Evolutionary conservation across 2,113 vertebrate species (phyloP), one percentile per base, ranked within the genome.

Genomic region (Pseudorectes ferrugineus): DNA sequence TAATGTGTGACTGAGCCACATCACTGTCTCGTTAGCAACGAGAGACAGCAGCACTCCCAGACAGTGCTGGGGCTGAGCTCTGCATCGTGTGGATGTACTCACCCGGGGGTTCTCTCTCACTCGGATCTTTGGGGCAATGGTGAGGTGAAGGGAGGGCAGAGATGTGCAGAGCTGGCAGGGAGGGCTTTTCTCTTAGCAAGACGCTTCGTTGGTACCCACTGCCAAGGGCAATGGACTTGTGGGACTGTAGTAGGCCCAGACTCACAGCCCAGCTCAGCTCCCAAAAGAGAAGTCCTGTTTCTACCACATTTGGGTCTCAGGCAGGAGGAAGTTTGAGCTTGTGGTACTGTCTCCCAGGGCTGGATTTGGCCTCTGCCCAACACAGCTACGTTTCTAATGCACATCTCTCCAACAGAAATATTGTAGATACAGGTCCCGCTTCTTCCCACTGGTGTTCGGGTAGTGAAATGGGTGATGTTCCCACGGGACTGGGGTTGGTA

Each of bases 1-100:
- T 1, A 5, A 10, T 4, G 2, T 28, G 51, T n/a, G 52, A 59
- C 35, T 0, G 0, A 49, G 48, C 25, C 18, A 28, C 7, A 4
- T 26, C 2, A 1, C 22, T 62, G 51, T 67, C 46, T 31, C 9
- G 22, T 52, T 80, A 35, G 42, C 73, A 63, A 72, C 67, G 57
- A 35, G 48, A 58, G 48, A 49, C 13, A 55, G n/a, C 26, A 83
- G 31, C 58, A 51, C 4, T 8, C 28, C 21, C 22, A 66, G 38
- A 21, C 19, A 19, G 42, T 61, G 35, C 78, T 72, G 2, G 2
- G 52, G 25, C 10, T 42, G 29, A 77, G 35, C 22, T 72, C 52
- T 80, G 49, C 29, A 4, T 7, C 14, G 12, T 3, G 18, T 24
- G 43, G 36, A 10, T 23, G 20, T 15, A 3, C 45, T 63, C 31